phyloP scores from a whole-genome alignment of 2,888 invertebrate species.

The Lasioglossum vierecki region DNA sequence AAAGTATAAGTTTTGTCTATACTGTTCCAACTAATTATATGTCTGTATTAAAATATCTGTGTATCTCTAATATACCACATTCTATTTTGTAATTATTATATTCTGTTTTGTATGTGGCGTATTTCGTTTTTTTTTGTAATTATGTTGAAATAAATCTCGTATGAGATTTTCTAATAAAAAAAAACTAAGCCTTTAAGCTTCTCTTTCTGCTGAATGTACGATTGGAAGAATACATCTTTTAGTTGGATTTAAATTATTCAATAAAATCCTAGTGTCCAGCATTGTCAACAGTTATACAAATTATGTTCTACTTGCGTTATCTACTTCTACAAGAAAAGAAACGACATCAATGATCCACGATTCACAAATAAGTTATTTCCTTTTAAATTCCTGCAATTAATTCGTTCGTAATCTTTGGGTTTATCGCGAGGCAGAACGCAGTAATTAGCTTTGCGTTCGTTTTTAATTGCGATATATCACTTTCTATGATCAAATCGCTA shows the following conservation, averaged over 20 bases:
- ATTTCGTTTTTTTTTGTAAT: too few species aligned
- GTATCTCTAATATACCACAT: too few species aligned
- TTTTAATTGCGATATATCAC: not conserved
- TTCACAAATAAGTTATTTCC: not conserved
- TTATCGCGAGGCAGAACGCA: not conserved
- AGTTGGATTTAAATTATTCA: not conserved
- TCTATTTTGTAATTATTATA: too few species aligned
- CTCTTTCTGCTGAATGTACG: not conserved
- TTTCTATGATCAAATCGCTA: not conserved
- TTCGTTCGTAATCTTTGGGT: not conserved
- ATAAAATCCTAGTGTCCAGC: not conserved
- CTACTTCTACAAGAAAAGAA: not conserved
- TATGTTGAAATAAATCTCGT: too few species aligned
- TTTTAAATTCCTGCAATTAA: not conserved
- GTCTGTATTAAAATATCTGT: too few species aligned
- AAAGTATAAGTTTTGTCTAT: too few species aligned
- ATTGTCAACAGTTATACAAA: too few species aligned
- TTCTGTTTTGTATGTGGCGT: too few species aligned
- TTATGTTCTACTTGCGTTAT: not conserved
- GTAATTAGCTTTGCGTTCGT: not conserved
- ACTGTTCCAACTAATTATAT: too few species aligned
- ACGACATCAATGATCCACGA: not conserved
- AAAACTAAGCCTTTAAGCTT: not conserved
- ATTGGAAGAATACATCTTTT: not conserved
- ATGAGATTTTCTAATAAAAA: too few species aligned